phyloP scores from a whole-genome alignment of 2,797 vertebrate genomes.

The Chlorospingus flavigularis region DNA sequence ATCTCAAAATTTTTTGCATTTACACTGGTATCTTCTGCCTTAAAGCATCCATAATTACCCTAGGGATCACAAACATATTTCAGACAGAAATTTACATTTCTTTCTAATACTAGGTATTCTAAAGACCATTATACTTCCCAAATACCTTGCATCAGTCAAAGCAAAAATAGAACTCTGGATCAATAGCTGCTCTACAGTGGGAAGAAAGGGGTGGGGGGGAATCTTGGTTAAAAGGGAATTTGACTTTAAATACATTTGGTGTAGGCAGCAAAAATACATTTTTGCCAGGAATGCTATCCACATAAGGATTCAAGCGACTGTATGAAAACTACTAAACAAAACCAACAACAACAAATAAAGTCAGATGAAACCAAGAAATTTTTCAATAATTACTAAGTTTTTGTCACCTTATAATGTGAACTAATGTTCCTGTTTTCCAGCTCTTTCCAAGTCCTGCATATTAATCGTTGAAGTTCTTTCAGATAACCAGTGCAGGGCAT shows the following conservation, averaged over 20 bases:
- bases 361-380: background rate
- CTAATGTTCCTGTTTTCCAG: background rate
- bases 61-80: background rate
- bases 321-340: background rate
- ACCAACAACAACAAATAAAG: background rate
- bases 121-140: background rate
- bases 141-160: background rate
- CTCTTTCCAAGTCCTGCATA: background rate
- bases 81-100: background rate
- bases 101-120: background rate
- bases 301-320: background rate
- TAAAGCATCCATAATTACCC: background rate
- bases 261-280: background rate
- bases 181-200: background rate
- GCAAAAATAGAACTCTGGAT: background rate
- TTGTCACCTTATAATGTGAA: background rate
- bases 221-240: background rate
- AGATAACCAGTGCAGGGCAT: background rate
- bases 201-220: background rate
- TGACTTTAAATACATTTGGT: background rate
- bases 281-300: background rate
- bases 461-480: background rate
- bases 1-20: background rate
- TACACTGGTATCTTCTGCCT: background rate
- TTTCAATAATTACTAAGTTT: background rate